phyloP scores from a whole-genome alignment of 1,140 invertebrate genomes.

The Rhyzopertha dominica region DNA sequence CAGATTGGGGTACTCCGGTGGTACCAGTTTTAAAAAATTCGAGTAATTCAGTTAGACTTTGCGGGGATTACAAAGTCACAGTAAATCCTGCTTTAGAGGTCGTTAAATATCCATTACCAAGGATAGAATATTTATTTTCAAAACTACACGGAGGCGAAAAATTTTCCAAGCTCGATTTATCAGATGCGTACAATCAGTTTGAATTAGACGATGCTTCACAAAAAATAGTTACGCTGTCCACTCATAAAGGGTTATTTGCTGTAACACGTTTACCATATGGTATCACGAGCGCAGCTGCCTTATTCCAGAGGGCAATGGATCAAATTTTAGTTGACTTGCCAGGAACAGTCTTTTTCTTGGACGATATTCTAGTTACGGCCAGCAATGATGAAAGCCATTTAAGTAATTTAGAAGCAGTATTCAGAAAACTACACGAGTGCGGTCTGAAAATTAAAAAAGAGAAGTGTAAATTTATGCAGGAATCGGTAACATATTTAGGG shows the following conservation, averaged over 20 bases:
- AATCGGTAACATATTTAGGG: background rate
- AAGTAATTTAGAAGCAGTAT: background rate
- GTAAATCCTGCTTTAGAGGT: background rate
- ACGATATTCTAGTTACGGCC: background rate
- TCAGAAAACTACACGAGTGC: background rate
- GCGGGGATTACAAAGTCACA: background rate
- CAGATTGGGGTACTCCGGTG: no score
- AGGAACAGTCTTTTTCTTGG: background rate
- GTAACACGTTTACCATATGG: background rate
- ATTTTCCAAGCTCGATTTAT: background rate
- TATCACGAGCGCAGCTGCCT: background rate
- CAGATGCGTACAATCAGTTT: background rate
- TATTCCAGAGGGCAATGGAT: background rate
- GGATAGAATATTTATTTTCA: background rate
- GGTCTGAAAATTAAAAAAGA: background rate
- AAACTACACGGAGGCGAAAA: background rate
- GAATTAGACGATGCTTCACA: background rate
- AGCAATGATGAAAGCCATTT: background rate
- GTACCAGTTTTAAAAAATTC: no score
- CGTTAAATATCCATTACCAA: background rate
- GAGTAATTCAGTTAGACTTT: background rate
- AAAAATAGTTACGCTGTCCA: background rate
- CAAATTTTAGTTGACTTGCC: background rate
- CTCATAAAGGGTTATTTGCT: background rate
- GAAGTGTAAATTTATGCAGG: conserved; percentile 1